Percentiles rank a stretch among this genome's conserved stretches.
phyloP scores from a whole-genome alignment of 2,888 invertebrate species.

The Phymatocera aterrima region DNA sequence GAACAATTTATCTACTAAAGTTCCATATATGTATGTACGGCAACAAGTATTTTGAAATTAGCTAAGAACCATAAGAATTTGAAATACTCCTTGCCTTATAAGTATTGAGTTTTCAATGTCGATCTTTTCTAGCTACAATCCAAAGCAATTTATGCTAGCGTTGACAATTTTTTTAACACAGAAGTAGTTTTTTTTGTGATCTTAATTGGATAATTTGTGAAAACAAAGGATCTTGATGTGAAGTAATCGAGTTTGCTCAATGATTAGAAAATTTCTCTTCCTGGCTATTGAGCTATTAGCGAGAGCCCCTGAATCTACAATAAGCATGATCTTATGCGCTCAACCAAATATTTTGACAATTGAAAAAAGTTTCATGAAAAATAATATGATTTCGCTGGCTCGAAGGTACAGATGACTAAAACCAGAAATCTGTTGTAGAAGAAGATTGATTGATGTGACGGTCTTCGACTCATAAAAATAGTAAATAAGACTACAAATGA shows the following conservation, averaged over 20 bases:
- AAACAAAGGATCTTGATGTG: too few species aligned
- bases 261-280: not conserved
- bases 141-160: constrained; percentile 42
- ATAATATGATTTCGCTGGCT: not conserved
- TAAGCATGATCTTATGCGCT: not conserved
- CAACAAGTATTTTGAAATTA: too few species aligned
- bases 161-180: constrained; percentile 13
- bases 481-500: not conserved
- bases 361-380: not conserved
- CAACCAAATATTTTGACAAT: not conserved
- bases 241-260: not conserved
- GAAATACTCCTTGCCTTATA: too few species aligned
- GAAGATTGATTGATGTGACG: not conserved
- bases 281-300: not conserved
- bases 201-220: too few species aligned
- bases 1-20: too few species aligned
- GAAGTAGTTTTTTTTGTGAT: too few species aligned
- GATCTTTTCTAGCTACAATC: too few species aligned
- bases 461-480: not conserved
- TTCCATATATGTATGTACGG: too few species aligned
- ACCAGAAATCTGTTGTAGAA: not conserved
- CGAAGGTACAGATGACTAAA: not conserved
- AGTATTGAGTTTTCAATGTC: too few species aligned
- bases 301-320: not conserved
- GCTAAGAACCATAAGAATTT: too few species aligned